These are phyloP conservation scores for Gobius niger DNA, from an alignment of 2,113 vertebrate species.

Conservation along the genomic window DNA sequence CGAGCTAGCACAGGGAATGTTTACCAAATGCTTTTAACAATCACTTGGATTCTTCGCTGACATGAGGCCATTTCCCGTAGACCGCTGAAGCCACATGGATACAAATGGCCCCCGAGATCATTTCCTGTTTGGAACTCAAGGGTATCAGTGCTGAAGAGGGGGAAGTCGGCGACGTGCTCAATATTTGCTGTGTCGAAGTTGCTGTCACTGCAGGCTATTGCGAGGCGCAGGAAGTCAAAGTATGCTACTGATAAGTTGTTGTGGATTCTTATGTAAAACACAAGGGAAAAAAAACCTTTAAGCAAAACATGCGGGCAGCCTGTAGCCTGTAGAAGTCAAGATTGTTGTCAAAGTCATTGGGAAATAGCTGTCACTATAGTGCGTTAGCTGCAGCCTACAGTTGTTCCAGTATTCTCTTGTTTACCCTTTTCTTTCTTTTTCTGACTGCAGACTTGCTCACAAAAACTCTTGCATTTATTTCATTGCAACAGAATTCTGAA, in stretches of 20 bases:
- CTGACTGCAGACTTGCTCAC: too few relatives aligned
- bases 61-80: too few relatives aligned
- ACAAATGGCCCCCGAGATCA: constrained; percentile 45
- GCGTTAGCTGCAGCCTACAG: neutral
- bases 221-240: constrained; percentile 3
- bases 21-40: too few relatives aligned
- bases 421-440: too few relatives aligned
- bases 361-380: neutral
- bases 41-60: too few relatives aligned
- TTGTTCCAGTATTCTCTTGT: too few relatives aligned
- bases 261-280: neutral
- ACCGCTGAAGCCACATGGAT: constrained; percentile 29
- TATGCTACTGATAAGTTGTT: neutral
- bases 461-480: too few relatives aligned
- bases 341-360: neutral
- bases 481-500: too few relatives aligned
- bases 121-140: constrained; percentile 57
- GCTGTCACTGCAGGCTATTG: constrained; percentile 20
- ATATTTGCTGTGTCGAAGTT: constrained; percentile 34
- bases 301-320: neutral
- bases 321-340: neutral
- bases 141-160: constrained; percentile 22
- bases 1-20: too few relatives aligned
- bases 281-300: neutral
- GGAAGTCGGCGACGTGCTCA: constrained; percentile 36